A percentile compares a stretch with the other conserved stretches of the same genome.
phyloP scores from a whole-genome alignment of 2,888 invertebrate species.

The Andrena praecox region DNA sequence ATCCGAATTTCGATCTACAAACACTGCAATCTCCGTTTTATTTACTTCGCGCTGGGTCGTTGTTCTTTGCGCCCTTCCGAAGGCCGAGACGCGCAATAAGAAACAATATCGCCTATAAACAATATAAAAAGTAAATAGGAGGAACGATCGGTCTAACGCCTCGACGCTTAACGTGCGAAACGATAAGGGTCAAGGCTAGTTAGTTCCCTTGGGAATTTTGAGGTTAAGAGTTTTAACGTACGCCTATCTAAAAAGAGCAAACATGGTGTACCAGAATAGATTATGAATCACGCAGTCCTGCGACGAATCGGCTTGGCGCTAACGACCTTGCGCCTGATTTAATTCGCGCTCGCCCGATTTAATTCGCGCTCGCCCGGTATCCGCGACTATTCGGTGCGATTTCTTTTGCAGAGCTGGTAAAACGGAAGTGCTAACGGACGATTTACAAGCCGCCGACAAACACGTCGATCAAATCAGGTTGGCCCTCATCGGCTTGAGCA shows the following conservation, averaged over 20 bases:
- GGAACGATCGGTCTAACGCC: not conserved
- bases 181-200: not conserved
- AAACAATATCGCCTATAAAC: not conserved
- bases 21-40: not conserved
- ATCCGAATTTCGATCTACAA: not conserved
- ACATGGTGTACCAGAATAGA: constrained; percentile 45
- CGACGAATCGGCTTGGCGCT: constrained; percentile 37
- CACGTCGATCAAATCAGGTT: constrained; percentile 92
- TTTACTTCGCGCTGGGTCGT: not conserved
- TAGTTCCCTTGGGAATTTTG: not conserved
- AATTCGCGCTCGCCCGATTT: constrained; percentile 3
- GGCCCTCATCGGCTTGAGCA: constrained; percentile 89
- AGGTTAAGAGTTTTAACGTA: not conserved
- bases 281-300: constrained; percentile 48
- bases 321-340: not conserved
- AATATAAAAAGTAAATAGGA: not conserved
- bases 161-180: not conserved
- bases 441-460: constrained; percentile 92
- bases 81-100: too few relatives aligned
- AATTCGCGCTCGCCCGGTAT: not conserved
- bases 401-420: constrained; percentile 90
- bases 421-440: constrained; percentile 93
- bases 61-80: not conserved
- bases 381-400: not conserved
- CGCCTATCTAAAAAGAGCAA: not conserved